Percentiles rank a stretch among this genome's conserved stretches.
Conservation (phyloP, 2,888 invertebrate genomes). For the Drosophila picticornis region DNA sequence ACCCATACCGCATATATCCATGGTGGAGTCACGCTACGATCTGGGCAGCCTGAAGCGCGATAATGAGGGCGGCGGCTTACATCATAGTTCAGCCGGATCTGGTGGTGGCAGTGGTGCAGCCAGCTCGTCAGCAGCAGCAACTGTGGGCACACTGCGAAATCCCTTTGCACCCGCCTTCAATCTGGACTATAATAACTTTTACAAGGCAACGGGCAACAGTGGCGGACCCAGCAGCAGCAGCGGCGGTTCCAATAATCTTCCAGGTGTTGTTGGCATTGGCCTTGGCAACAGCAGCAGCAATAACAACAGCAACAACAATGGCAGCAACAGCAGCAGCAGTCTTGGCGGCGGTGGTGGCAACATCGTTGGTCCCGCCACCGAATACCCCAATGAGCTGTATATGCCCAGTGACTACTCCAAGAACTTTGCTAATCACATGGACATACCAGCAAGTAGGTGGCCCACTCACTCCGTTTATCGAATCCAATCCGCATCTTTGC, state of each 20-base stretch:
- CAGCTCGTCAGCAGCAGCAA: conserved; percentile 62
- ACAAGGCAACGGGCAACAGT: conserved; percentile 71
- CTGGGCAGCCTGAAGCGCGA: conserved; percentile 84
- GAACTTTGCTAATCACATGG: conserved; percentile 85
- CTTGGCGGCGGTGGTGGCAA: conserved; percentile 20
- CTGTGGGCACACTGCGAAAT: conserved; percentile 74
- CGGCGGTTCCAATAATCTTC: conserved; percentile 44
- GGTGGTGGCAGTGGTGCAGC: conserved; percentile 48
- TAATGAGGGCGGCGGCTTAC: conserved; percentile 56
- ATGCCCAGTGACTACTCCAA: conserved; percentile 84
- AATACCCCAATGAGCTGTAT: conserved; percentile 84
- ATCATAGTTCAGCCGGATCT: conserved; percentile 47
- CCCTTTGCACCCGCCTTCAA: conserved; percentile 77
- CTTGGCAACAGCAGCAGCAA: conserved; percentile 42
- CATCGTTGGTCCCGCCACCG: conserved; percentile 61
- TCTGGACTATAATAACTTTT: conserved; percentile 83
- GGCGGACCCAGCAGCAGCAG: conserved; percentile 47
- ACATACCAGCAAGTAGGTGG: conserved; percentile 85
- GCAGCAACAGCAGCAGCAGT: conserved; percentile 33
- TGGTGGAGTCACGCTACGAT: conserved; percentile 84
- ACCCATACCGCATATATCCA: conserved; percentile 84
- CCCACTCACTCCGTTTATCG: conserved; percentile 1
- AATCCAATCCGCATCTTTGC: conserved; percentile 25
- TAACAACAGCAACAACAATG: background rate
- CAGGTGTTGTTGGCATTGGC: conserved; percentile 18